Evolutionary conservation across 2,888 invertebrate species (phyloP).

Genomic region (Coronaproctus castanopsis): DNA sequence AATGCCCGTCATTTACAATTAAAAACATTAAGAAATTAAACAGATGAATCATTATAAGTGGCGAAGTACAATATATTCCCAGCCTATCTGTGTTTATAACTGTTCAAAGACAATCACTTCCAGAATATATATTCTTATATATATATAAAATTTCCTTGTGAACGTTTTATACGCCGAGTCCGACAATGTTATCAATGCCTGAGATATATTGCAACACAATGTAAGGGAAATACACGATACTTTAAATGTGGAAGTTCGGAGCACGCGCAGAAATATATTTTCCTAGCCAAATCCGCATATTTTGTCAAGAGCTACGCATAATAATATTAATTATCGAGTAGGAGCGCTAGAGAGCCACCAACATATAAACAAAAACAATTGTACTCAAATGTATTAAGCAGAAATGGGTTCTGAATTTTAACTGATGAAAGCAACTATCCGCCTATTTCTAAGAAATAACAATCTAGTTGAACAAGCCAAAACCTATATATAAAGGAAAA

Average conservation of each 20-base stretch:
- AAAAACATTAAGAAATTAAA: neutral
- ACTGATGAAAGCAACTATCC: neutral
- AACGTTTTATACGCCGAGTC: neutral
- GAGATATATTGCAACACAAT: too few species aligned
- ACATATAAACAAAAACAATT: neutral
- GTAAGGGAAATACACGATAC: too few species aligned
- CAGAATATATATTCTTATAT: neutral
- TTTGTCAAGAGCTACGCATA: neutral
- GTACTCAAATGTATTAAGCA: neutral
- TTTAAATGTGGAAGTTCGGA: neutral
- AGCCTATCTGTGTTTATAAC: neutral
- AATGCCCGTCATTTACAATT: too few species aligned
- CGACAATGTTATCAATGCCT: neutral
- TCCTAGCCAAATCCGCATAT: neutral
- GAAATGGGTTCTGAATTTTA: neutral
- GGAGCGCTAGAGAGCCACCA: neutral
- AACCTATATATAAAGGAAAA: neutral
- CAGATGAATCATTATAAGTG: neutral
- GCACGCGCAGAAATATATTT: neutral
- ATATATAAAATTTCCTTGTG: neutral
- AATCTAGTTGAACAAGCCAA: neutral
- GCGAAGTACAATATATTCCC: neutral
- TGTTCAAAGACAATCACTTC: neutral
- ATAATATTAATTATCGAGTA: neutral
- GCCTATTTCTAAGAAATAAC: neutral